Evolutionary conservation across 2,888 invertebrate genomes (phyloP).

Genomic region (Neria commutata): DNA sequence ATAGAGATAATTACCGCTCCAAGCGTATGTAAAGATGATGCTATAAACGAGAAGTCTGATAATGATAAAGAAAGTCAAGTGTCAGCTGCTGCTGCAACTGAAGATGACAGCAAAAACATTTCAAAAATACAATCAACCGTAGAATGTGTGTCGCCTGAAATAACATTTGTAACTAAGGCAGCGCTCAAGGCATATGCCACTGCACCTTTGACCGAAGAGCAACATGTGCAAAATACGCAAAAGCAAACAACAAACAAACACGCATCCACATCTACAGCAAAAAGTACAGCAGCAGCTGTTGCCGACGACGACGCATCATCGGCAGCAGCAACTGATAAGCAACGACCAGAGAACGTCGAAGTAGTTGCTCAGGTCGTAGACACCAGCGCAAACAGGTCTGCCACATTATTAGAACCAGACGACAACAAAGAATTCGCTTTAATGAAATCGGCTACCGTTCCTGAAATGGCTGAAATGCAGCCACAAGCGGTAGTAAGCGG

Average conservation of each 20-base stretch:
- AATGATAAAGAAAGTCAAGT: constrained; percentile 1
- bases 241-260: background rate
- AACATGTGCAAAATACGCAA: background rate
- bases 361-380: too few species aligned
- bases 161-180: constrained; percentile 25
- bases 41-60: background rate
- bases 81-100: too few species aligned
- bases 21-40: too few species aligned
- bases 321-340: background rate
- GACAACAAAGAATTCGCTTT: too few species aligned
- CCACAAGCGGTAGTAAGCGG: background rate
- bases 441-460: too few species aligned
- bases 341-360: too few species aligned
- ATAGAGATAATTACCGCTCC: too few species aligned
- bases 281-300: background rate
- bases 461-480: background rate
- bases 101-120: too few species aligned
- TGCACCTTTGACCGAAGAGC: constrained; percentile 7
- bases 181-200: constrained; percentile 26
- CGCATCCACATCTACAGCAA: too few species aligned
- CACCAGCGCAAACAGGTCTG: too few species aligned
- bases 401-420: too few species aligned
- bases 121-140: too few species aligned
- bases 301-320: background rate
- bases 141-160: background rate